Evolutionary conservation across 2,113 vertebrate species (phyloP).

Genomic region (Osmerus mordax): DNA sequence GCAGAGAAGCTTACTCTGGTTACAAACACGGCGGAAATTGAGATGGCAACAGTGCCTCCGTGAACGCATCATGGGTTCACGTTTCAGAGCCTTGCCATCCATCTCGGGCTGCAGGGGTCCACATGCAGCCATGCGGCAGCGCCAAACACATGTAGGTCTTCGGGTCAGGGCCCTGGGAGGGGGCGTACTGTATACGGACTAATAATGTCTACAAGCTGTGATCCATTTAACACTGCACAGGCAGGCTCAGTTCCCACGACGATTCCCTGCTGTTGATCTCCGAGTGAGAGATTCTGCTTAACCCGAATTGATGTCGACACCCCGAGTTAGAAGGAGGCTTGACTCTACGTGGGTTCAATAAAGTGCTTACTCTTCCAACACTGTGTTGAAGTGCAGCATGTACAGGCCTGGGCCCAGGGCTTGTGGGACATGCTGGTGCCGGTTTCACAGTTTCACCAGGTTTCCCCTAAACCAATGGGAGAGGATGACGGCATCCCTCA

Average conservation of each 20-base stretch:
- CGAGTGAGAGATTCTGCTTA: background rate
- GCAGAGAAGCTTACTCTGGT: background rate
- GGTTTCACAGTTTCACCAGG: conserved; percentile 18
- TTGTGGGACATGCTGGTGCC: conserved; percentile 5
- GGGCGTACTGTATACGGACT: background rate
- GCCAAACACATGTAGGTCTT: background rate
- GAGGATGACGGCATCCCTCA: conserved; percentile 22
- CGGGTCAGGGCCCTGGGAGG: background rate
- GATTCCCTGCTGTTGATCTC: conserved; percentile 28
- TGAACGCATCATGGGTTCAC: too few relatives aligned
- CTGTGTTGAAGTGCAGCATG: conserved; percentile 29
- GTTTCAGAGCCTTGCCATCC: too few relatives aligned
- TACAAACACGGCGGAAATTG: conserved; percentile 27
- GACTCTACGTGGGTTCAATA: conserved; percentile 1
- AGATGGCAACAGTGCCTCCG: conserved; percentile 42
- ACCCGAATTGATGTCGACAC: conserved; percentile 36
- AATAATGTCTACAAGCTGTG: background rate
- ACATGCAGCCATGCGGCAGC: background rate
- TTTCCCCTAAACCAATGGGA: background rate
- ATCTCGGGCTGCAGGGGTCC: background rate
- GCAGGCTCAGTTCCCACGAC: conserved; percentile 17
- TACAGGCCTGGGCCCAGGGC: conserved; percentile 1
- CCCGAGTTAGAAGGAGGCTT: conserved; percentile 17
- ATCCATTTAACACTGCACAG: conserved; percentile 24
- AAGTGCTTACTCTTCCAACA: conserved; percentile 37